phyloP scores from a whole-genome alignment of 2,113 vertebrate genomes.

The Odontesthes bonariensis region DNA sequence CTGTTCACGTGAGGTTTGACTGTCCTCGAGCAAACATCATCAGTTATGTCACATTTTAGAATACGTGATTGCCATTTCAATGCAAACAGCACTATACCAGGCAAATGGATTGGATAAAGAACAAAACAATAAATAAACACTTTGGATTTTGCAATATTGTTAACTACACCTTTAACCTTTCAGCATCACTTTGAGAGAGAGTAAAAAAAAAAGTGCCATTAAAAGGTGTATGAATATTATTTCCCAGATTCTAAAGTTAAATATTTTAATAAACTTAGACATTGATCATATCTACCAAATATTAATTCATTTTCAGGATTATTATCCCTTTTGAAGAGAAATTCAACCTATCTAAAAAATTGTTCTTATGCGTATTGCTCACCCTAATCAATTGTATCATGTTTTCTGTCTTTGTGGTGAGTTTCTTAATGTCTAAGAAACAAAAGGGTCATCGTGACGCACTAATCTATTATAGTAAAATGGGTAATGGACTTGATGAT shows the following conservation, averaged over 20 bases:
- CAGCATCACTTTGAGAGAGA: no score
- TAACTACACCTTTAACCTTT: no score
- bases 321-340: neutral
- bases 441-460: no score
- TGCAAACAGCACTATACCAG: neutral
- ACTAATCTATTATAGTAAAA: neutral
- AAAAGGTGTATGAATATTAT: neutral
- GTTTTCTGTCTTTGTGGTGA: no score
- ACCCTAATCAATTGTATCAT: neutral
- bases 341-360: neutral
- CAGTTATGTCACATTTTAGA: neutral
- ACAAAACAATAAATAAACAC: neutral
- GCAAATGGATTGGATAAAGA: neutral
- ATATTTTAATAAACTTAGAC: neutral
- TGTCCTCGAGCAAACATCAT: neutral
- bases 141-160: no score
- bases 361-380: neutral
- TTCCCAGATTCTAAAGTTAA: neutral
- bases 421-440: neutral
- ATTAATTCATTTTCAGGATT: neutral
- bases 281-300: neutral
- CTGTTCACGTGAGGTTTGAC: neutral
- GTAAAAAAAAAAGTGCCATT: no score
- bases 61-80: neutral
- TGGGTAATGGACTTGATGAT: neutral